phyloP scores from a whole-genome alignment of 2,888 invertebrate genomes.

The Noctua comes region DNA sequence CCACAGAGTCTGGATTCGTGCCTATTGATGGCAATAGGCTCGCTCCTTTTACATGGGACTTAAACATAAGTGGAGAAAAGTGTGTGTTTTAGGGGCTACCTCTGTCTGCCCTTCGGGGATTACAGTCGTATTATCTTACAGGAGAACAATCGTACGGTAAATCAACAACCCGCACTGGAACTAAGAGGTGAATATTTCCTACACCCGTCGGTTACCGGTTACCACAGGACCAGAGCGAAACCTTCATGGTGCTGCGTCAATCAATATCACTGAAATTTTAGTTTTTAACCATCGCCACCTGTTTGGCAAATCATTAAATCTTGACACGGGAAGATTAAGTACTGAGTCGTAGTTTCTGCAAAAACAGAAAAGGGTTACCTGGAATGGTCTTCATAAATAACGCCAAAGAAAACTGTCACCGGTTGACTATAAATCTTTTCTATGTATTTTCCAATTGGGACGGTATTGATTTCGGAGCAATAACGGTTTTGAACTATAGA shows the following conservation, averaged over 20 bases:
- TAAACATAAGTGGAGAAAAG: no score
- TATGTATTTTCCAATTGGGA: slow-evolving; percentile 42
- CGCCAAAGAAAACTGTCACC: slow-evolving; percentile 54
- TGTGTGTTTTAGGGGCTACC: no score
- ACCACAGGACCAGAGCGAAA: background rate
- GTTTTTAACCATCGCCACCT: background rate
- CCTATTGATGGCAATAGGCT: no score
- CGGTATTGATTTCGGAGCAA: slow-evolving; percentile 21
- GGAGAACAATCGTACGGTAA: no score
- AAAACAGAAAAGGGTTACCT: slow-evolving; percentile 58
- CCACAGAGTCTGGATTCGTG: no score
- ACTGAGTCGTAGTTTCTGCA: slow-evolving; percentile 32
- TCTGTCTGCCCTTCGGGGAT: no score
- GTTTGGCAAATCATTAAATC: slow-evolving; percentile 41
- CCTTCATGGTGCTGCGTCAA: background rate
- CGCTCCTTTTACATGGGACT: no score
- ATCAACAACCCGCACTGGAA: background rate
- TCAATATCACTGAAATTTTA: background rate
- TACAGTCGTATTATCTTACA: no score
- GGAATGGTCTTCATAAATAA: slow-evolving; percentile 59
- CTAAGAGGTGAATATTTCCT: background rate
- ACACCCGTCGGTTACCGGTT: background rate
- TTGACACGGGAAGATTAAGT: slow-evolving; percentile 45
- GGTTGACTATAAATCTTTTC: slow-evolving; percentile 54
- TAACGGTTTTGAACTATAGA: background rate